A percentile compares a stretch with the other conserved stretches of the same genome.
phyloP scores from a whole-genome alignment of 2,888 invertebrate species.

The Drosophila fulvimacula region DNA sequence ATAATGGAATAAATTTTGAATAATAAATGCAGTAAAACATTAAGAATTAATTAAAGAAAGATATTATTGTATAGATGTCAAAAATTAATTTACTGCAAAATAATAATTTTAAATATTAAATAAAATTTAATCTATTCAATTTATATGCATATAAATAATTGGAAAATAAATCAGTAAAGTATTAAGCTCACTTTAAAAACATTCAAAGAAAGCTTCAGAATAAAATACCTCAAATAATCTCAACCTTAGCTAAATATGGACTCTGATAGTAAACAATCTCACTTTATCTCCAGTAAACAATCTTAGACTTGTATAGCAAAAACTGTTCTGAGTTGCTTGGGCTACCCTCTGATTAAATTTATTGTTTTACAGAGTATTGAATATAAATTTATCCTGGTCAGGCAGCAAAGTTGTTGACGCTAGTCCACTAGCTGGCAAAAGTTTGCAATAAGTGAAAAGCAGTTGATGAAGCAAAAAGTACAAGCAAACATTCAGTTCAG shows the following conservation, averaged over 20 bases:
- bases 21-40: too few species aligned
- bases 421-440: conserved; percentile 42
- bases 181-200: too few species aligned
- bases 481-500: not conserved
- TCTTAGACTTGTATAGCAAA: not conserved
- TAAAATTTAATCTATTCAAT: too few species aligned
- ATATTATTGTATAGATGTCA: too few species aligned
- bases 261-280: not conserved
- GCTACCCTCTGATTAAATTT: conserved; percentile 18
- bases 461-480: conserved; percentile 65
- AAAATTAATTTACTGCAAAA: too few species aligned
- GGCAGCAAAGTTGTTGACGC: conserved; percentile 46
- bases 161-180: too few species aligned
- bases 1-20: too few species aligned
- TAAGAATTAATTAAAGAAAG: too few species aligned
- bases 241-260: not conserved
- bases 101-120: too few species aligned
- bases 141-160: too few species aligned
- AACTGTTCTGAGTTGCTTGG: not conserved
- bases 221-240: not conserved
- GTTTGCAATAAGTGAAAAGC: conserved; percentile 73
- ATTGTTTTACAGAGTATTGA: conserved; percentile 37
- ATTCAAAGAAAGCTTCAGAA: too few species aligned
- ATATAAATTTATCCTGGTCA: conserved; percentile 51
- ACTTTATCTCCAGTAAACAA: not conserved